Evolutionary conservation across 2,888 invertebrate species (phyloP).

Genomic region (Marronus borbonicus): DNA sequence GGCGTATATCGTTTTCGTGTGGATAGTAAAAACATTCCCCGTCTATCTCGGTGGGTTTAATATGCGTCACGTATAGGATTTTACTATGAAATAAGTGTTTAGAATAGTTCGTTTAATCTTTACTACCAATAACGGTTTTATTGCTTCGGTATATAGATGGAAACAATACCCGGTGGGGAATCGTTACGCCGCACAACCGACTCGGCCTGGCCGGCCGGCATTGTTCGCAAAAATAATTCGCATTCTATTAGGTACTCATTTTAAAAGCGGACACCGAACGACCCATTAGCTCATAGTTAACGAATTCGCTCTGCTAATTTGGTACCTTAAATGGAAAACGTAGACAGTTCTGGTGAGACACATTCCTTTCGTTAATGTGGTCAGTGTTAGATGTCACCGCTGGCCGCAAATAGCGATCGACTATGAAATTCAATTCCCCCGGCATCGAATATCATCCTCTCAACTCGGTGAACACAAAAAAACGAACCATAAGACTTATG

Average conservation of each 20-base stretch:
- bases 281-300: constrained; percentile 52
- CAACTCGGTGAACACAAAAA: constrained; percentile 51
- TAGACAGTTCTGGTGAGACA: constrained; percentile 59
- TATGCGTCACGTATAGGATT: constrained; percentile 46
- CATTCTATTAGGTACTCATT: constrained; percentile 50
- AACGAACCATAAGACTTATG: constrained; percentile 51
- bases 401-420: constrained; percentile 60
- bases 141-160: constrained; percentile 43
- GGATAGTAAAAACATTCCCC: constrained; percentile 33
- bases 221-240: constrained; percentile 51
- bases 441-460: constrained; percentile 60
- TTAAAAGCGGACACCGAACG: constrained; percentile 49
- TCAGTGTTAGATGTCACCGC: constrained; percentile 64
- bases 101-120: constrained; percentile 51
- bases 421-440: constrained; percentile 61
- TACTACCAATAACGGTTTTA: constrained; percentile 52
- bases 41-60: constrained; percentile 39
- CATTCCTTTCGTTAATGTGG: constrained; percentile 64
- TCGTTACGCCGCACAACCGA: constrained; percentile 19
- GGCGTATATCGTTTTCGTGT: constrained; percentile 16
- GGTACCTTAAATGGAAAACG: constrained; percentile 51
- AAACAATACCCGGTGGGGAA: constrained; percentile 44
- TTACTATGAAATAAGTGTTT: constrained; percentile 46
- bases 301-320: constrained; percentile 52
- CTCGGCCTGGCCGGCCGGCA: constrained; percentile 24